These are phyloP conservation scores for Muscidifurax raptorellus DNA, from an alignment of 1,140 invertebrate genomes.

Conservation along the genomic window DNA sequence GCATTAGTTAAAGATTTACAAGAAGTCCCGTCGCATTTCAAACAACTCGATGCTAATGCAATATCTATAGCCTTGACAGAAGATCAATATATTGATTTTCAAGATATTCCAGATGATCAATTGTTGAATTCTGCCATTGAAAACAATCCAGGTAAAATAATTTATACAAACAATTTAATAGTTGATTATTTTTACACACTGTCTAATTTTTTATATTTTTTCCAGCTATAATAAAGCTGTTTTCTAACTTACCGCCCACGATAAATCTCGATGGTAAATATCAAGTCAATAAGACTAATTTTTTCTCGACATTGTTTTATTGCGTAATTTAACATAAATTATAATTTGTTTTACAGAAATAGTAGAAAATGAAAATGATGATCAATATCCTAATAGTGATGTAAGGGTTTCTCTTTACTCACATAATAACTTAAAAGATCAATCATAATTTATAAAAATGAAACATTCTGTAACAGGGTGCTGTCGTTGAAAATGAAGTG, in stretches of 20 bases:
- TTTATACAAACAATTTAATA: neutral
- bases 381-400: slow-evolving; percentile 58
- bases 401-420: slow-evolving; percentile 57
- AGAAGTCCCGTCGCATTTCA: slow-evolving; percentile 10
- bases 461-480: slow-evolving; percentile 58
- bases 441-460: slow-evolving; percentile 34
- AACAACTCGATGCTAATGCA: slow-evolving; percentile 23
- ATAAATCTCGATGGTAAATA: slow-evolving; percentile 64
- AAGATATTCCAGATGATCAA: slow-evolving; percentile 41
- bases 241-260: slow-evolving; percentile 61
- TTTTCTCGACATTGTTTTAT: neutral
- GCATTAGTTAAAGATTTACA: slow-evolving; percentile 29
- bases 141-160: slow-evolving; percentile 59
- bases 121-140: slow-evolving; percentile 58
- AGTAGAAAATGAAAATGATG: slow-evolving; percentile 58
- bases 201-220: slow-evolving; percentile 48
- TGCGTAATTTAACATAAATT: neutral
- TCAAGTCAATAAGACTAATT: neutral
- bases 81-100: slow-evolving; percentile 37
- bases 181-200: neutral
- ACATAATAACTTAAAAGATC: slow-evolving; percentile 2
- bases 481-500: slow-evolving; percentile 62
- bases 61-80: neutral
- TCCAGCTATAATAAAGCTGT: slow-evolving; percentile 69
- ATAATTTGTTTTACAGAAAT: slow-evolving; percentile 51